Base-by-base conservation (phyloP, 2,888 invertebrate species). In the Polydrusus tereticollis region DNA sequence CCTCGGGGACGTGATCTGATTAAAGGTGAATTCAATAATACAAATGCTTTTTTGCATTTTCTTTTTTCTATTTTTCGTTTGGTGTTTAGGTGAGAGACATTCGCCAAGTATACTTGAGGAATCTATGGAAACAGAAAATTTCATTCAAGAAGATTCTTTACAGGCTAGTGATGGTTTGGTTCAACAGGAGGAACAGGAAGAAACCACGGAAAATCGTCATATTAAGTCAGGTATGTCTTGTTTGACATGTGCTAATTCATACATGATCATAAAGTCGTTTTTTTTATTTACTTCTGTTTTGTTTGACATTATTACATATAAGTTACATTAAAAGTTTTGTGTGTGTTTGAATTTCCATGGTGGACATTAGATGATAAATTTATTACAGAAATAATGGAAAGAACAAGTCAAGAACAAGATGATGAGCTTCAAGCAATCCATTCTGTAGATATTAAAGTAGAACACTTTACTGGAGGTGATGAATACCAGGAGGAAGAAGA, bases 221-320 rank as follows among this genome's bases (percentile, higher is more conserved):
- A 59, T 41, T 59, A 41, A 59, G 14, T 43, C 16, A 12, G 59
- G 59, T 59, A 23, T 20, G 38, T n/a, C n/a, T n/a, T n/a, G n/a
- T n/a, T n/a, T n/a, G n/a, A n/a, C n/a, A n/a, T n/a, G n/a, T n/a
- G n/a, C n/a, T n/a, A n/a, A n/a, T n/a, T n/a, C n/a, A n/a, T n/a
- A n/a, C n/a, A n/a, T n/a, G n/a, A n/a, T n/a, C n/a, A n/a, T n/a
- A n/a, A n/a, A n/a, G n/a, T n/a, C n/a, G n/a, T n/a, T n/a, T n/a
- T n/a, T n/a, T n/a, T n/a, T n/a, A n/a, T n/a, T n/a, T n/a, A n/a
- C n/a, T n/a, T n/a, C n/a, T n/a, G n/a, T n/a, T n/a, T n/a, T n/a
- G n/a, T n/a, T n/a, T n/a, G n/a, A n/a, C n/a, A n/a, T n/a, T n/a
- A n/a, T n/a, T n/a, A n/a, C n/a, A n/a, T n/a, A n/a, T n/a, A n/a